Evolutionary conservation across 2,888 invertebrate genomes (phyloP), one percentile per base, ranked within the genome.

Genomic region (Phyto melanocephala): DNA sequence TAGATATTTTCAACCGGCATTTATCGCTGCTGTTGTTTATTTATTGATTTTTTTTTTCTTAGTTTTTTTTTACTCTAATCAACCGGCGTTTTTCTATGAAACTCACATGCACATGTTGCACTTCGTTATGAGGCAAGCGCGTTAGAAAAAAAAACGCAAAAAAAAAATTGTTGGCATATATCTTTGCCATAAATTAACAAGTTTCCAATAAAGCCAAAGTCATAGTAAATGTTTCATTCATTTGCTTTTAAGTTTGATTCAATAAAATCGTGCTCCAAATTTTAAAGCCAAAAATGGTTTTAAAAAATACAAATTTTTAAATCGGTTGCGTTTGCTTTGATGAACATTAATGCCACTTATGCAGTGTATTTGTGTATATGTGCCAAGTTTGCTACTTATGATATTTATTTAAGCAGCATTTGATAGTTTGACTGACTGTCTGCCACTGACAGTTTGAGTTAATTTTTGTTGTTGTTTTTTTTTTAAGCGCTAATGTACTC

Each of bases 141-240:
- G n/a, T n/a, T 42, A 24, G 15, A 45, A 20, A 15, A 8, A 56
- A 56, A 56, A 17, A 42, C 4, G 24, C 5, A 35, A 20, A 67
- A 20, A 58, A 22, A 35, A 62, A 52, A 24, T n/a, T n/a, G 7
- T 17, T 54, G 13, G 28, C 56, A 63, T 20, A 63, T 54, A 54
- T 54, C 62, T 77, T 77, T 67, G 47, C 75, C 75, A 82, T 75
- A 82, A 71, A 62, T 62, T 79, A 79, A 82, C 79, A 76, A 76
- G 75, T 79, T 79, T 82, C 79, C 79, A 79, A 82, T 75, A 79
- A 79, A 82, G 82, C 79, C 79, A 79, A 82, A 79, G 79, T 82
- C 82, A 79, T 82, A 54, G 67, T 54, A 37, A 71, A 45, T 75
- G 74, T 75, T 76, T 70, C 40, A 54, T 63, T 35, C 45, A 52